Base-by-base conservation (phyloP, 2,888 invertebrate species). In the Leptothorax acervorum region DNA sequence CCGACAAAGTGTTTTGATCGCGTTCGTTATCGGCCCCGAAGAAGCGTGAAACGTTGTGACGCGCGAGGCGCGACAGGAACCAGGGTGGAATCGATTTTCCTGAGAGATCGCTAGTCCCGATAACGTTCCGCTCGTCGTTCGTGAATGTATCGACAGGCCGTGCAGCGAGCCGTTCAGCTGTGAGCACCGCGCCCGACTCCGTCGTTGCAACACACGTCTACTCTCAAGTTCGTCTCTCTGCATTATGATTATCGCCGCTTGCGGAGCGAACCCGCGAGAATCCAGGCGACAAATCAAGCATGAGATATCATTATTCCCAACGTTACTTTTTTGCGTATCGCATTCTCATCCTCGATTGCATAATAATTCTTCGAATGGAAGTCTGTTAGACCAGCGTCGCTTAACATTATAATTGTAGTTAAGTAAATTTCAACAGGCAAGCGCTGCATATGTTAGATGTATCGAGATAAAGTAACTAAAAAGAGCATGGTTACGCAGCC, bases 21-120 rank as follows among this genome's bases (percentile, higher is more conserved):
- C 87, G 89, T 90, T 92, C 90, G 90, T 91, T 90, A 74, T 86
- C 62, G 82, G 65, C 83, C 84, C 82, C 76, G 66, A 86, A 88
- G 89, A 91, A 90, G 92, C 91, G 92, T 90, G 92, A 93, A 92
- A 89, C 91, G 87, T 88, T 89, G 91, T 91, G 92, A 92, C 89
- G 89, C 89, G 90, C 90, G 88, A 92, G 91, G 91, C 91, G 93
- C 92, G 92, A 91, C 92, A 91, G 91, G 88, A 85, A 82, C 74
- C 83, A 75, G 82, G 66, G 53, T 84, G 84, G 87, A 92, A 92
- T 92, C 86, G 90, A 91, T 91, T 90, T 90, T 89, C 86, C 86
- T 62, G 82, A 75, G 65, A 73, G 84, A 87, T 88, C 84, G 85
- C 74, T 83, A 79, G 83, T 68, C 42, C 35, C 78, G 87, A 81